These are phyloP conservation scores for Diadophis punctatus DNA, from an alignment of 2,113 vertebrate genomes.

Conservation along the genomic window DNA sequence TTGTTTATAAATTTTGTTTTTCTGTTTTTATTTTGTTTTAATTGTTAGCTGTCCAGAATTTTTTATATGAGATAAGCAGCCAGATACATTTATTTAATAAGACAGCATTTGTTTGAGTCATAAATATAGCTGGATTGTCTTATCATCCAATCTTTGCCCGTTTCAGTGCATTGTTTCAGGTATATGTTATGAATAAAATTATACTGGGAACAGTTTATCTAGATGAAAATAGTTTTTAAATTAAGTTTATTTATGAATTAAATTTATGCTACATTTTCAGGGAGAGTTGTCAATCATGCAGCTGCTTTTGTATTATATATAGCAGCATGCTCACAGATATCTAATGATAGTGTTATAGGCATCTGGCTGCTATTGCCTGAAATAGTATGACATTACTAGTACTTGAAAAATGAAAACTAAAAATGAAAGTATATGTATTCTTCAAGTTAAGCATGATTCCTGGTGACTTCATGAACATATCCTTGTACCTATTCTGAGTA, in stretches of 20 bases:
- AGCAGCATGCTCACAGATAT: neutral
- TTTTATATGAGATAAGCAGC: neutral
- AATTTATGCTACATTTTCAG: neutral
- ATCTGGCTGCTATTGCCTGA: neutral
- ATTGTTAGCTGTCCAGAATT: neutral
- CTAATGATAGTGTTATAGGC: constrained; percentile 1
- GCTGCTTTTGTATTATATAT: neutral
- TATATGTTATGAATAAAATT: neutral
- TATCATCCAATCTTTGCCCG: neutral
- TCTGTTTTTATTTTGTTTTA: neutral
- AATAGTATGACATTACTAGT: neutral
- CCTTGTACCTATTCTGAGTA: neutral
- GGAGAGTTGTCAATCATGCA: neutral
- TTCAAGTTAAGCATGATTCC: neutral
- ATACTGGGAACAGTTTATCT: neutral
- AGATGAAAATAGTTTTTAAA: neutral
- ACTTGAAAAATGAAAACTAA: neutral
- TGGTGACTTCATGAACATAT: neutral
- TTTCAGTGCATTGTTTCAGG: neutral
- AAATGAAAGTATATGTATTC: neutral
- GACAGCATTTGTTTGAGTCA: neutral
- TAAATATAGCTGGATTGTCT: neutral
- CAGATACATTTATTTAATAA: neutral
- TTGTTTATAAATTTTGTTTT: neutral
- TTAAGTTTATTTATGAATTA: neutral